Conservation (phyloP, 2,888 invertebrate species). For the Pristionchus maxplancki region DNA sequence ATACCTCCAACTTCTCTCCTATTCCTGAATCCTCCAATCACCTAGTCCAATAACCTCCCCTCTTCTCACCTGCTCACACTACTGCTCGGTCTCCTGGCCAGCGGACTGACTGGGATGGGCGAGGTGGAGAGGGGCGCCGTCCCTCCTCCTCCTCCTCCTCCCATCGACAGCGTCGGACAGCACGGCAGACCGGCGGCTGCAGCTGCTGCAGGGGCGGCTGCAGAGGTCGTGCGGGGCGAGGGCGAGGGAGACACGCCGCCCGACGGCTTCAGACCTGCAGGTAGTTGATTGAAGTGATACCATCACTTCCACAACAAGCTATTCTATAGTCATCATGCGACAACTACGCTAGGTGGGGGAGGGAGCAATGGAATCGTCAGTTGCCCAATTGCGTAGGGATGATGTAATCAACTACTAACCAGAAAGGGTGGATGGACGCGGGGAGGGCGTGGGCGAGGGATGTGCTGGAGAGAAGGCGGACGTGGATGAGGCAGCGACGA, state of each 20-base stretch:
- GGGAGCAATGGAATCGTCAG: too few relatives aligned
- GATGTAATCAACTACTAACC: neutral
- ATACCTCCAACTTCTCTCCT: too few relatives aligned
- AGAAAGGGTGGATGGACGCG: conserved; percentile 42
- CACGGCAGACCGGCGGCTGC: conserved; percentile 28
- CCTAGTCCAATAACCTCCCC: neutral
- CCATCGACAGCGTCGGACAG: conserved; percentile 38
- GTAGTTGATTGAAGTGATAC: neutral
- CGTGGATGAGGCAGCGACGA: conserved; percentile 37
- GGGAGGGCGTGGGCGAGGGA: conserved; percentile 34
- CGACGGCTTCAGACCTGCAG: conserved; percentile 36
- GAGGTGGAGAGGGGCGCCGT: conserved; percentile 15
- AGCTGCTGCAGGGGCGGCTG: conserved; percentile 14
- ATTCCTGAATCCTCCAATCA: neutral
- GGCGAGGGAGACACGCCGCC: conserved; percentile 35
- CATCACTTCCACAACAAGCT: too few relatives aligned
- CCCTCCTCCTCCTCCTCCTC: conserved; percentile 9
- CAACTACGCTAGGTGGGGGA: too few relatives aligned
- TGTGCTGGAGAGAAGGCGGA: conserved; percentile 38
- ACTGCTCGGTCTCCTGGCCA: conserved; percentile 27
- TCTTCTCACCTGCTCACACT: conserved; percentile 20
- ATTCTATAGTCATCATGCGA: too few relatives aligned
- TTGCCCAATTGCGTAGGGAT: neutral
- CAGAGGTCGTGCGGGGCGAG: neutral
- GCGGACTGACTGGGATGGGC: conserved; percentile 51